A percentile compares a stretch with the other conserved stretches of the same genome.
phyloP scores from a whole-genome alignment of 2,888 invertebrate species.

The Drosophila dives region DNA sequence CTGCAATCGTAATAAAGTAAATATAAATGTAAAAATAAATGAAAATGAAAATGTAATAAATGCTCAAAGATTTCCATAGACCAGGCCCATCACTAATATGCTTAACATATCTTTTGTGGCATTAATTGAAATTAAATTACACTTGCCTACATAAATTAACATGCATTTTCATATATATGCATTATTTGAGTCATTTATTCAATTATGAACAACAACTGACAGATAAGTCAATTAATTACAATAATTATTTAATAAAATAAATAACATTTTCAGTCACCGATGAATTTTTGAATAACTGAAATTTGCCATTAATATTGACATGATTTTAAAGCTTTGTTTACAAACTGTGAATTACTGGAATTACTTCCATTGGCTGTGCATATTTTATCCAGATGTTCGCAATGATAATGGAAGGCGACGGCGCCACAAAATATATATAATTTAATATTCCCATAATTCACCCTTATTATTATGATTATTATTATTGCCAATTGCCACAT shows the following conservation, averaged over 20 bases:
- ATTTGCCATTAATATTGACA: neutral
- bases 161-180: neutral
- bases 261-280: neutral
- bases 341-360: neutral
- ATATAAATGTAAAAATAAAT: neutral
- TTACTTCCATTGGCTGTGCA: neutral
- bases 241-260: neutral
- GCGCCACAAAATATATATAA: neutral
- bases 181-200: neutral
- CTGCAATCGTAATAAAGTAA: constrained; percentile 22
- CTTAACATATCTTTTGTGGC: constrained; percentile 9
- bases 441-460: constrained; percentile 1
- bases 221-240: neutral
- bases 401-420: neutral
- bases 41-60: constrained; percentile 36
- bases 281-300: neutral
- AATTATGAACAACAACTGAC: neutral
- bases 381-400: neutral
- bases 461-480: neutral
- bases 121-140: constrained; percentile 34
- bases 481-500: neutral
- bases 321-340: neutral
- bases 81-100: neutral
- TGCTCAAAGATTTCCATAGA: constrained; percentile 5
- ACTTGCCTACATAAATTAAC: constrained; percentile 15